A percentile compares a stretch with the other conserved stretches of the same genome.
Evolutionary conservation across 2,113 vertebrate genomes (phyloP).

Genomic region (Anhinga anhinga): DNA sequence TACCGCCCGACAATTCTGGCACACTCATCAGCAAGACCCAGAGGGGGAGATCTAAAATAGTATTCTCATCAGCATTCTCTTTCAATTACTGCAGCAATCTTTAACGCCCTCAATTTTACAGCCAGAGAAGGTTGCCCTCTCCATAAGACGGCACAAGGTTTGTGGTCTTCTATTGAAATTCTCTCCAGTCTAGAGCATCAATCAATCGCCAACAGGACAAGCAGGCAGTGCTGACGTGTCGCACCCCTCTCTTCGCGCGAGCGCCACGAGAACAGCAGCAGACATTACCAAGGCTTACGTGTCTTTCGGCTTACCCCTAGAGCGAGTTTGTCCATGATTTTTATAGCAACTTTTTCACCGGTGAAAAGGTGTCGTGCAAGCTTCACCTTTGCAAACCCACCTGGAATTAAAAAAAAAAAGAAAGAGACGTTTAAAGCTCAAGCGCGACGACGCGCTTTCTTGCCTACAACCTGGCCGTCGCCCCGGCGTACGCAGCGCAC

Average conservation of each 20-base stretch:
- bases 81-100: neutral
- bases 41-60: neutral
- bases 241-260: rapidly evolving
- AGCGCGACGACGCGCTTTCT: rapidly evolving
- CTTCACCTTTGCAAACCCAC: conserved; percentile 96
- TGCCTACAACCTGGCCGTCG: rapidly evolving
- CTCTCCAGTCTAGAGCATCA: neutral
- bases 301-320: conserved; percentile 81
- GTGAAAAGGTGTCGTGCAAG: conserved; percentile 87
- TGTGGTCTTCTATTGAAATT: no score
- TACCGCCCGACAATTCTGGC: no score
- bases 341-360: conserved; percentile 93
- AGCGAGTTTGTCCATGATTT: conserved; percentile 93
- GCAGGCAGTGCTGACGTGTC: rapidly evolving
- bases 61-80: neutral
- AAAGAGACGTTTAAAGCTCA: neutral
- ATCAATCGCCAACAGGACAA: neutral
- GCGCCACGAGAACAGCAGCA: neutral
- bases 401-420: conserved; percentile 56
- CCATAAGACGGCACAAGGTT: neutral
- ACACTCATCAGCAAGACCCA: neutral
- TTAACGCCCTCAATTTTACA: neutral
- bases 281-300: neutral
- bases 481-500: rapidly evolving
- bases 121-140: rapidly evolving